These are phyloP conservation scores for Drosophila subsilvestris DNA, from an alignment of 2,888 invertebrate species.

Conservation along the genomic window DNA sequence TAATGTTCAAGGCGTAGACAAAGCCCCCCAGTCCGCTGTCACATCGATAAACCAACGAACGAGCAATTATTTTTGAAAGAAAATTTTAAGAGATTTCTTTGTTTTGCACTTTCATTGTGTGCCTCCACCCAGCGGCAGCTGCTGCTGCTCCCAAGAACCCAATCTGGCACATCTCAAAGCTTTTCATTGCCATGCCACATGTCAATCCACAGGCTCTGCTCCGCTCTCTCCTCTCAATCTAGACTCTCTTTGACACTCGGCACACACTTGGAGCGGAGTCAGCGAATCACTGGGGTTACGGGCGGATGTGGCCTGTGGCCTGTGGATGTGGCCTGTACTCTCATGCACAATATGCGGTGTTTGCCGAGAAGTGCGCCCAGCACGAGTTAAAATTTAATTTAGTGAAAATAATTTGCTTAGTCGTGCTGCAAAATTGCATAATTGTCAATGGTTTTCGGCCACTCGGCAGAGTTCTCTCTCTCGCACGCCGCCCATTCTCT, in stretches of 20 bases:
- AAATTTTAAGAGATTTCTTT: conserved; percentile 26
- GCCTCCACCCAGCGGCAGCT: conserved; percentile 11
- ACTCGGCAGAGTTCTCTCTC: conserved; percentile 27
- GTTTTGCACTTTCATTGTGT: conserved; percentile 33
- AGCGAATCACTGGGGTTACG: conserved; percentile 32
- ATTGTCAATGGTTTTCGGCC: conserved; percentile 63
- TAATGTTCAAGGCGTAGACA: conserved; percentile 9
- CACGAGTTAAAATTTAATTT: conserved; percentile 82
- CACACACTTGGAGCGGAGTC: conserved; percentile 34
- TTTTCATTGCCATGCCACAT: conserved; percentile 63
- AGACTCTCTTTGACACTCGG: background rate
- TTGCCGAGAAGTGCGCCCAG: conserved; percentile 73
- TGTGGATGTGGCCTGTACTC: conserved; percentile 1
- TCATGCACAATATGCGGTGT: conserved; percentile 9
- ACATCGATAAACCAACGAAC: conserved; percentile 18
- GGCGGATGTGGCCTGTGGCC: conserved; percentile 33
- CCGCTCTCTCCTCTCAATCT: background rate
- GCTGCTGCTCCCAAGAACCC: conserved; percentile 51
- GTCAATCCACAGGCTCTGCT: conserved; percentile 63
- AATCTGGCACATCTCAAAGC: conserved; percentile 28
- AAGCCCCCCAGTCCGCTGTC: conserved; percentile 21
- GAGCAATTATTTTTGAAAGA: conserved; percentile 25
- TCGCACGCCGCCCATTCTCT: background rate
- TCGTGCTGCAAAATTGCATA: conserved; percentile 76
- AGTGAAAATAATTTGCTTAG: conserved; percentile 80